A percentile compares a stretch with the other conserved stretches of the same genome.
Conservation (phyloP, 2,888 invertebrate species). For the Idaea biselata region DNA sequence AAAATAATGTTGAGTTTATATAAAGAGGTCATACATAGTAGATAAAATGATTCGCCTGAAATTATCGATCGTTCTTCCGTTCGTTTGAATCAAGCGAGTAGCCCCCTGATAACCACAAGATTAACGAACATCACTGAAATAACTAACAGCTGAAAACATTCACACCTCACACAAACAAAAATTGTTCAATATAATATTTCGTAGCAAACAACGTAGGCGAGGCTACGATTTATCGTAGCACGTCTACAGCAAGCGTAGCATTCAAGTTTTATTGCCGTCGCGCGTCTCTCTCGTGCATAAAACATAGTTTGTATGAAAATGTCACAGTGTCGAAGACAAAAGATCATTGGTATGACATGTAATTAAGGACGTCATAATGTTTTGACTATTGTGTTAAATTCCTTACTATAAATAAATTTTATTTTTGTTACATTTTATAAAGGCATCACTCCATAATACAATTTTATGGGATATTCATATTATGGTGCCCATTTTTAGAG, state of each 20-base stretch:
- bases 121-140: neutral
- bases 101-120: neutral
- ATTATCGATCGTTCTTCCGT: too few species aligned
- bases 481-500: too few species aligned
- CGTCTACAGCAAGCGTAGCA: conserved; percentile 41
- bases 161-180: neutral
- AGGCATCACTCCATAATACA: neutral
- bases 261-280: conserved; percentile 41
- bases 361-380: neutral
- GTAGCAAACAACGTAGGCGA: conserved; percentile 34
- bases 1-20: neutral
- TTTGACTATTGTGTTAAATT: neutral
- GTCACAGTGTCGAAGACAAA: conserved; percentile 11
- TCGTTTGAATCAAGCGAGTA: neutral
- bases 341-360: neutral
- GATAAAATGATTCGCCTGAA: too few species aligned
- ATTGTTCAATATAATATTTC: conserved; percentile 24
- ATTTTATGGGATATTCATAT: neutral
- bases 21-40: too few species aligned
- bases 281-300: neutral
- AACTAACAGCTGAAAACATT: neutral
- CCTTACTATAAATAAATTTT: too few species aligned
- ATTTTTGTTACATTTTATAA: neutral
- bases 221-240: conserved; percentile 46
- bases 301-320: neutral